phyloP scores from a whole-genome alignment of 2,797 vertebrate genomes.

The Mionectes olivaceus region DNA sequence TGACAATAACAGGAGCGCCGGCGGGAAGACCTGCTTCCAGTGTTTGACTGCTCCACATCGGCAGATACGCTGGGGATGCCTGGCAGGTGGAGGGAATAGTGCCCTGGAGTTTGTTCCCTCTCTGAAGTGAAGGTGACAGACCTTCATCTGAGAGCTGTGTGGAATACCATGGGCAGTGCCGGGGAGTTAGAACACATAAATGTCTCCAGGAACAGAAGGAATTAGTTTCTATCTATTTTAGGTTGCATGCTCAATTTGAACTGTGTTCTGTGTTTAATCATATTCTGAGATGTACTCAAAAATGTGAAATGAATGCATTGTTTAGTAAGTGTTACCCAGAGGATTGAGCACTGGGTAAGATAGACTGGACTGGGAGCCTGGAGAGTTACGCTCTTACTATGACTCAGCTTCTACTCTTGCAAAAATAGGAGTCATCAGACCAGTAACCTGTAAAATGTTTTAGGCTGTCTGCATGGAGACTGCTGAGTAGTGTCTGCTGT shows the following conservation, averaged over 20 bases:
- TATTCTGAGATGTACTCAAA: accelerated
- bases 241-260: not conserved
- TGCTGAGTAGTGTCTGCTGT: not conserved
- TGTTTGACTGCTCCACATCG: not conserved
- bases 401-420: not conserved
- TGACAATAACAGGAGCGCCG: not conserved
- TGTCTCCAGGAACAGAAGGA: not conserved
- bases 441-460: not conserved
- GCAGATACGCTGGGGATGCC: accelerated
- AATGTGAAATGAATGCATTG: not conserved
- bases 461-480: not conserved
- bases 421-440: not conserved
- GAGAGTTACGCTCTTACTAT: accelerated
- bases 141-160: not conserved
- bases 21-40: not conserved
- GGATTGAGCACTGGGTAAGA: not conserved
- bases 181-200: not conserved
- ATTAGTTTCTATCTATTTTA: accelerated
- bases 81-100: not conserved
- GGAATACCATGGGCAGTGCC: accelerated
- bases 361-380: accelerated
- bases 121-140: not conserved
- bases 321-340: not conserved
- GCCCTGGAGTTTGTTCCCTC: not conserved
- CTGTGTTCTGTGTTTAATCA: not conserved